Evolutionary conservation across 2,888 invertebrate species (phyloP).

Genomic region (Pogonocherus hispidulus): DNA sequence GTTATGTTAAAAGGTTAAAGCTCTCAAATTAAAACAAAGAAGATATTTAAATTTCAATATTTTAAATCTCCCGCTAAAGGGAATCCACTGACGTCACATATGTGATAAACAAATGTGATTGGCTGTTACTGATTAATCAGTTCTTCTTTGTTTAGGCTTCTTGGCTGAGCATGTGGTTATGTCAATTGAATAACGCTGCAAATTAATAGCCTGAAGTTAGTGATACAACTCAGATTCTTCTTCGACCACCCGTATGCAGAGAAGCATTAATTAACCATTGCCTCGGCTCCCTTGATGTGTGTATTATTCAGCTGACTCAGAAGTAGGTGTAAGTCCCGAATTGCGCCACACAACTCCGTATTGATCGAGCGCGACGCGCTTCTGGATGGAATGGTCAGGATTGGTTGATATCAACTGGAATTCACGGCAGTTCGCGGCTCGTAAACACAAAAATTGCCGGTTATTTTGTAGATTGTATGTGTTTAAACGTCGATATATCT

Average conservation of each 20-base stretch:
- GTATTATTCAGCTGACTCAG: conserved; percentile 23
- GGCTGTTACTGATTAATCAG: too few relatives aligned
- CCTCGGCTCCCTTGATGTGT: conserved; percentile 3
- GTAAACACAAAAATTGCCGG: conserved; percentile 62
- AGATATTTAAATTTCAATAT: too few relatives aligned
- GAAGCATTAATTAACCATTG: neutral
- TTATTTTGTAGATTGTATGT: conserved; percentile 63
- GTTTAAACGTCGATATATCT: conserved; percentile 35
- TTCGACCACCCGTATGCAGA: neutral
- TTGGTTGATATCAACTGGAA: conserved; percentile 64
- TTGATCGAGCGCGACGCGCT: conserved; percentile 34
- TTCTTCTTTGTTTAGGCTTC: too few relatives aligned
- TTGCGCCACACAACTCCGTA: conserved; percentile 35
- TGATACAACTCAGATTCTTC: neutral
- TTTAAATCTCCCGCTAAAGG: too few relatives aligned
- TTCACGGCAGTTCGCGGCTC: conserved; percentile 53
- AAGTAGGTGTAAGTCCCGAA: conserved; percentile 36
- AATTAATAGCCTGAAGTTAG: neutral
- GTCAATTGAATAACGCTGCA: neutral
- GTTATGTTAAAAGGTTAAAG: too few relatives aligned
- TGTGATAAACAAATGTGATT: too few relatives aligned
- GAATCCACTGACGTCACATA: too few relatives aligned
- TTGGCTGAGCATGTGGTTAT: too few relatives aligned
- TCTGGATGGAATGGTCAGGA: conserved; percentile 62
- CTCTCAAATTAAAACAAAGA: too few relatives aligned